phyloP scores from a whole-genome alignment of 2,888 invertebrate genomes.

The Pachymerium ferrugineum region DNA sequence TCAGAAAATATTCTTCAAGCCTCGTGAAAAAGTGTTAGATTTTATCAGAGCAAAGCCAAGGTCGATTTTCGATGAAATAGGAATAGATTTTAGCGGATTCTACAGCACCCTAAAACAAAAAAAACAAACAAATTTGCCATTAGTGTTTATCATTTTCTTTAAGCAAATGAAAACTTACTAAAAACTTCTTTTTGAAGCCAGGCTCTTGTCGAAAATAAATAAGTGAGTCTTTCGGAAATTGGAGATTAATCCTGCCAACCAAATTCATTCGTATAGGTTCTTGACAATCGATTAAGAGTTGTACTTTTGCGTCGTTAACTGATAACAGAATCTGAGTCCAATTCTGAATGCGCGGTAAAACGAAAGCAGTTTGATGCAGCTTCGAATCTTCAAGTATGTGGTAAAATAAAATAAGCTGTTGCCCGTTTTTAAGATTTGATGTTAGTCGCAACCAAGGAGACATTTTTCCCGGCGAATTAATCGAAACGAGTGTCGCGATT shows the following conservation, averaged over 20 bases:
- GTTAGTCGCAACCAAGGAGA: slow-evolving; percentile 35
- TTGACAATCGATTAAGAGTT: slow-evolving; percentile 30
- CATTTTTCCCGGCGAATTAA: slow-evolving; percentile 35
- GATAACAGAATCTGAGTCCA: slow-evolving; percentile 31
- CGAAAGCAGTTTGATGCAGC: slow-evolving; percentile 32
- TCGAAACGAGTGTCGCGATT: slow-evolving; percentile 34
- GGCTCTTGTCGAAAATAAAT: slow-evolving; percentile 36
- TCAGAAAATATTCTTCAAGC: neutral
- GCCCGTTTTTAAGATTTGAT: slow-evolving; percentile 32
- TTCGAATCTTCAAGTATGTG: slow-evolving; percentile 30
- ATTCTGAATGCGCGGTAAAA: slow-evolving; percentile 29
- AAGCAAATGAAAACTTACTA: slow-evolving; percentile 29
- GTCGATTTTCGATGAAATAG: neutral
- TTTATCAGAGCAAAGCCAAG: slow-evolving; percentile 6
- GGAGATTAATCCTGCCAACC: slow-evolving; percentile 31
- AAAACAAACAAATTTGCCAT: neutral
- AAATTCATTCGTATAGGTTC: slow-evolving; percentile 6
- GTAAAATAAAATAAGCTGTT: slow-evolving; percentile 33
- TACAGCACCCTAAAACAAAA: slow-evolving; percentile 17
- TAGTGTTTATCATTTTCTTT: neutral
- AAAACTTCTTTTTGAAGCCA: slow-evolving; percentile 35
- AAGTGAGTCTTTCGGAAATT: slow-evolving; percentile 34
- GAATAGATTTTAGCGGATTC: slow-evolving; percentile 14
- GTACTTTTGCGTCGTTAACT: neutral
- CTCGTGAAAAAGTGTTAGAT: neutral